Base-by-base conservation (phyloP, 2,797 vertebrate species). In the Acanthurus tractus region DNA sequence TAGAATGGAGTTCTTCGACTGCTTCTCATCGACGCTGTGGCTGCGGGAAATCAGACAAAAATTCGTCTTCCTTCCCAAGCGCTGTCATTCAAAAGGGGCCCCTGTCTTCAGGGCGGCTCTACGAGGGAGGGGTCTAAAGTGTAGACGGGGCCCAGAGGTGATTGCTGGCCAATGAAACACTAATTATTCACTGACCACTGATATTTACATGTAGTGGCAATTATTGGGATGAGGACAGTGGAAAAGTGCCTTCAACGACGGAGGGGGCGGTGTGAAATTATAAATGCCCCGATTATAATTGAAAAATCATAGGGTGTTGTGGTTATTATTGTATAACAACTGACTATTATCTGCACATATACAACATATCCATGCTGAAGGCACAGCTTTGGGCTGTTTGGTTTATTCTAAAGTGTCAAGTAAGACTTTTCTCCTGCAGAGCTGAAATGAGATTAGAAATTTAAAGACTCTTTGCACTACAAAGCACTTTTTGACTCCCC, bases 1-100 rank as follows among this genome's bases (percentile, higher is more conserved):
- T 96, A 91, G 93, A 94, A 93, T 95, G 94, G 94, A 94, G 92
- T 75, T 90, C 86, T 88, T 92, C 89, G 86, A 89, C 94, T 95
- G 93, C 92, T 94, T 84, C 92, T 93, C 92, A 89, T 92, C 89
- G 89, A 90, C 93, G 87, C 88, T 89, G 90, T 63, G 80, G 92
- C 93, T 95, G 94, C 89, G 92, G 92, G 79, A 91, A 94, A 94
- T 90, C 93, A 93, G 78, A 90, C 87, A 90, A 82, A 92, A 87
- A 88, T 86, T 93, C 86, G 92, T 92, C 91, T 92, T 87, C 87
- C 86, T 90, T 86, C 86, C 81, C 79, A 82, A 86, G 87, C 86
- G 88, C 92, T 95, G 94, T 94, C 95, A 94, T 91, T 94, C 93
- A 95, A 86, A 91, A 87, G 83, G 89, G 89, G 90, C 83, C 89